Conservation (phyloP, 1,140 invertebrate genomes). For the Phymastichus coffea region DNA sequence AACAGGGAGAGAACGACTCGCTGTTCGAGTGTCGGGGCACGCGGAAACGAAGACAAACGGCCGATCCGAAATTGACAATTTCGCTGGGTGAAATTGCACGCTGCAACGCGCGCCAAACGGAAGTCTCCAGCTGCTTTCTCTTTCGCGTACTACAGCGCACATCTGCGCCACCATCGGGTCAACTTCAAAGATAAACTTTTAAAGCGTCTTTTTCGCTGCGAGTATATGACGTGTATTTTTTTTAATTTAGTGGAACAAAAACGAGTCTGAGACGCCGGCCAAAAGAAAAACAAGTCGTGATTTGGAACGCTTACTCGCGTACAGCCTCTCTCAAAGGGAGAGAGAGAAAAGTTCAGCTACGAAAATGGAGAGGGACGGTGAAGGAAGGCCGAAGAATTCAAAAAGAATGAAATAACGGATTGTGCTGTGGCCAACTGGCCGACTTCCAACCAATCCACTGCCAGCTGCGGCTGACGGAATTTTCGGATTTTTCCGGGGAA, state of each 20-base stretch:
- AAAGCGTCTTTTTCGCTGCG: conserved; percentile 7
- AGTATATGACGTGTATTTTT: too few relatives aligned
- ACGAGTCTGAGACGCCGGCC: not conserved
- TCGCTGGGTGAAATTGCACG: not conserved
- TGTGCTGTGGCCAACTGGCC: conserved; percentile 55
- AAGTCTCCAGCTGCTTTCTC: not conserved
- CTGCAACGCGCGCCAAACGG: not conserved
- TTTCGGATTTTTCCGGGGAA: too few relatives aligned
- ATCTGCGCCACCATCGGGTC: not conserved
- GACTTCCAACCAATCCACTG: conserved; percentile 53
- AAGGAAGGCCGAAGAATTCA: conserved; percentile 37
- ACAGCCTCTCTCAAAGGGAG: not conserved
- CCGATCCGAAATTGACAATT: conserved; percentile 11
- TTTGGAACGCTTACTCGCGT: conserved; percentile 4
- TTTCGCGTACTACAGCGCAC: not conserved
- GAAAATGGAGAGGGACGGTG: conserved; percentile 19
- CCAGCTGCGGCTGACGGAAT: not conserved
- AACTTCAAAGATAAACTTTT: conserved; percentile 18
- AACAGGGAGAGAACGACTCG: not conserved
- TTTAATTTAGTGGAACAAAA: not conserved
- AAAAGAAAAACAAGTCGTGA: not conserved
- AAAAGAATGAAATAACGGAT: conserved; percentile 58
- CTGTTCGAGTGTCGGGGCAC: not conserved
- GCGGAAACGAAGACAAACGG: conserved; percentile 5
- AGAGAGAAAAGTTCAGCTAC: not conserved